Percentiles rank a stretch among this genome's conserved stretches.
Conservation (phyloP, 2,797 vertebrate species). For the Paratrypauchen microcephalus region DNA sequence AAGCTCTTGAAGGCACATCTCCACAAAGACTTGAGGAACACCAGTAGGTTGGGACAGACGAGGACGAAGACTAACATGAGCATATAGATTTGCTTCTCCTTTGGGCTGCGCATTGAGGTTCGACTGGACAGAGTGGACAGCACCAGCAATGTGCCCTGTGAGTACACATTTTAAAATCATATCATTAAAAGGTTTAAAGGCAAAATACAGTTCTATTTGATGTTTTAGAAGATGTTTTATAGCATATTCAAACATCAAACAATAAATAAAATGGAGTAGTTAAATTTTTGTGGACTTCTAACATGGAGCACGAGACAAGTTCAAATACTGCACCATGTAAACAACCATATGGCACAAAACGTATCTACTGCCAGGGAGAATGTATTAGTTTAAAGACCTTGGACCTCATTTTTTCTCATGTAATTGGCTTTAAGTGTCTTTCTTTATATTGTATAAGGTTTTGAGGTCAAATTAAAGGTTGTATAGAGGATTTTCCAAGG, state of each 20-base stretch:
- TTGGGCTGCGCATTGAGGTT: conserved; percentile 39
- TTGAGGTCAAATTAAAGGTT: no score
- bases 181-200: background rate
- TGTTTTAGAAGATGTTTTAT: background rate
- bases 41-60: conserved; percentile 78
- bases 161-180: conserved; percentile 27
- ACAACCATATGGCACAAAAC: no score
- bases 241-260: background rate
- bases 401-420: no score
- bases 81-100: conserved; percentile 74
- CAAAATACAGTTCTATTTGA: background rate
- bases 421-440: no score
- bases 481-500: no score
- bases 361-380: no score
- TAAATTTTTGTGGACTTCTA: no score
- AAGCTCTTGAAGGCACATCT: conserved; percentile 79
- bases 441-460: no score
- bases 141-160: conserved; percentile 74
- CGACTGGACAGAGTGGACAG: conserved; percentile 70
- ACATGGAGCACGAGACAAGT: no score
- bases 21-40: conserved; percentile 81
- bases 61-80: conserved; percentile 78
- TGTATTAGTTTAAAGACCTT: no score
- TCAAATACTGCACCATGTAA: no score
- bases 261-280: background rate